Conservation (phyloP, 2,113 vertebrate genomes). For the Coryphaenoides rupestris region DNA sequence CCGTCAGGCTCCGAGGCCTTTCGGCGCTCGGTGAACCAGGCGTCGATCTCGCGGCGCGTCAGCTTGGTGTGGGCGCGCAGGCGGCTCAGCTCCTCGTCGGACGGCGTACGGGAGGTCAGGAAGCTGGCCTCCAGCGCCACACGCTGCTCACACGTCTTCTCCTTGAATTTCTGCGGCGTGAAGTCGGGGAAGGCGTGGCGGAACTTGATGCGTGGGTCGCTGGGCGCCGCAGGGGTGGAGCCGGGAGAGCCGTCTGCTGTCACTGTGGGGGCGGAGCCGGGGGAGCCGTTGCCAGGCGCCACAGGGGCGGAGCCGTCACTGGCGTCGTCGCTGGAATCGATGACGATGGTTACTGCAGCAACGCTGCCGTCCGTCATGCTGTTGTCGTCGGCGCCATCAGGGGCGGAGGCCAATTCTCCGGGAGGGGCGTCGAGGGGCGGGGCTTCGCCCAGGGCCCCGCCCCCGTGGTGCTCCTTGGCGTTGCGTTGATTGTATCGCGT, state of each 20-base stretch:
- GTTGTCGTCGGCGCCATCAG: slow-evolving; percentile 52
- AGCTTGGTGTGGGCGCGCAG: slow-evolving; percentile 87
- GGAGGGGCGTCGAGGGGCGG: neutral
- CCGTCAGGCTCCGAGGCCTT: slow-evolving; percentile 72
- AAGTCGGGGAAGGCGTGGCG: slow-evolving; percentile 87
- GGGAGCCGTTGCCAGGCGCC: too few relatives aligned
- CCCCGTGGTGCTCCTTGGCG: slow-evolving; percentile 86
- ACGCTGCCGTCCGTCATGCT: slow-evolving; percentile 26
- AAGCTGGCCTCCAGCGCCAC: slow-evolving; percentile 86
- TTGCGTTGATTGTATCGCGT: slow-evolving; percentile 98
- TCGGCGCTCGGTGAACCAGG: slow-evolving; percentile 91
- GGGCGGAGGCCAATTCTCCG: slow-evolving; percentile 71
- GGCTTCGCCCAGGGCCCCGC: slow-evolving; percentile 52
- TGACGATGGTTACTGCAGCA: slow-evolving; percentile 76
- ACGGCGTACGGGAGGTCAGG: slow-evolving; percentile 77
- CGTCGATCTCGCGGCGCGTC: slow-evolving; percentile 89
- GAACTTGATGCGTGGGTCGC: slow-evolving; percentile 74
- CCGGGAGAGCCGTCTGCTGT: slow-evolving; percentile 31
- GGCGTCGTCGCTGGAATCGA: slow-evolving; percentile 91
- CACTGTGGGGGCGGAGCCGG: neutral
- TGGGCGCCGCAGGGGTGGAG: slow-evolving; percentile 3
- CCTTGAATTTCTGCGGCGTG: slow-evolving; percentile 90
- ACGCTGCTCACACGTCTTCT: slow-evolving; percentile 90
- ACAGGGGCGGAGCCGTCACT: slow-evolving; percentile 74
- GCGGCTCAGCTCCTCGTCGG: slow-evolving; percentile 90